Conservation (phyloP, 2,888 invertebrate genomes). For the Drosophila falleni region DNA sequence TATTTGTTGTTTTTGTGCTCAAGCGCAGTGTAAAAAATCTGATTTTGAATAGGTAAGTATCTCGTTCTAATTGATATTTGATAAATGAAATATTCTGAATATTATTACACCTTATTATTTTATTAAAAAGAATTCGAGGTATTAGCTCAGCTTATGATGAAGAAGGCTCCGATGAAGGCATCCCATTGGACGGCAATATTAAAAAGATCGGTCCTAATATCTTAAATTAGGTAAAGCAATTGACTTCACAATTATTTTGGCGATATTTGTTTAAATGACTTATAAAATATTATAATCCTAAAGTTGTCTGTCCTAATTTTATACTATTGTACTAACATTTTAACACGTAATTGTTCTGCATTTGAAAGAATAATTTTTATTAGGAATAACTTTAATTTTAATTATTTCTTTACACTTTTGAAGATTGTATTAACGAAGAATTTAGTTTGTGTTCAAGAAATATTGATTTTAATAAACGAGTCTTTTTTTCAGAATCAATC, state of each 20-base stretch:
- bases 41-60: slow-evolving; percentile 63
- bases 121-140: slow-evolving; percentile 49
- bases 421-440: not conserved
- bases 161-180: slow-evolving; percentile 52
- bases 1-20: slow-evolving; percentile 73
- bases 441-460: not conserved
- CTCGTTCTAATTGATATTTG: not conserved
- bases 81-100: not conserved
- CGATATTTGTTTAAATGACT: not conserved
- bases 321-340: not conserved
- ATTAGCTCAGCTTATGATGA: slow-evolving; percentile 30
- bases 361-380: no score
- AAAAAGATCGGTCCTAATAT: slow-evolving; percentile 34
- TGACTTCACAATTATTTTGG: not conserved
- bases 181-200: slow-evolving; percentile 50
- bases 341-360: not conserved
- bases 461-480: not conserved
- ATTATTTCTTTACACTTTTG: not conserved
- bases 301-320: not conserved
- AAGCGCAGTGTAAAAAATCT: slow-evolving; percentile 62
- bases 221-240: slow-evolving; percentile 51
- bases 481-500: not conserved
- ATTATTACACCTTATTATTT: slow-evolving; percentile 4
- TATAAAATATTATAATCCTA: not conserved
- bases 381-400: not conserved